These are phyloP conservation scores for Madoqua kirkii DNA, from an alignment of 2,113 vertebrate species.

Conservation along the genomic window DNA sequence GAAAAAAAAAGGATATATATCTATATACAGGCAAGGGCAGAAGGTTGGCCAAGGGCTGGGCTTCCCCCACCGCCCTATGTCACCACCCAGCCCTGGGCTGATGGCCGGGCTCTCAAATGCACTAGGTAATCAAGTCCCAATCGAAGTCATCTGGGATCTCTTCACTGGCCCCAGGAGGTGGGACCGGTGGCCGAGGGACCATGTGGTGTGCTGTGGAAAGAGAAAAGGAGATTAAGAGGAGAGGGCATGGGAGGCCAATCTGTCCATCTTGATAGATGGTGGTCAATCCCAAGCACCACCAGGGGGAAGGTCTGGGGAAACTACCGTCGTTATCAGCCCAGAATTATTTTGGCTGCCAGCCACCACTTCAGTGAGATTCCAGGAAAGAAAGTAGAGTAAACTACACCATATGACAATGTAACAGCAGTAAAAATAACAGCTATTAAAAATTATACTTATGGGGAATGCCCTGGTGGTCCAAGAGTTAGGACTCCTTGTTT, in stretches of 20 bases:
- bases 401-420: neutral
- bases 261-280: neutral
- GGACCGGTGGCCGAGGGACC: constrained; percentile 82
- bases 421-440: neutral
- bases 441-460: neutral
- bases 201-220: constrained; percentile 79
- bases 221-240: constrained; percentile 19
- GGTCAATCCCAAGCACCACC: neutral
- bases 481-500: neutral
- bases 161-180: constrained; percentile 82
- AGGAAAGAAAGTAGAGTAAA: neutral
- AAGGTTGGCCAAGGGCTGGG: constrained; percentile 38
- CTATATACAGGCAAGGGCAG: constrained; percentile 79
- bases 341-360: neutral
- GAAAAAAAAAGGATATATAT: constrained; percentile 76
- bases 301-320: neutral
- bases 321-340: neutral
- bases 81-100: constrained; percentile 60
- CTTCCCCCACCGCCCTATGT: constrained; percentile 40
- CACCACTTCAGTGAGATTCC: neutral
- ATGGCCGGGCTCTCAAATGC: constrained; percentile 63
- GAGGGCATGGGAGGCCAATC: neutral
- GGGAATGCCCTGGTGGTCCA: neutral
- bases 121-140: constrained; percentile 88
- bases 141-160: constrained; percentile 87